Conservation (phyloP, 2,113 vertebrate genomes). For the Pao palembangensis region DNA sequence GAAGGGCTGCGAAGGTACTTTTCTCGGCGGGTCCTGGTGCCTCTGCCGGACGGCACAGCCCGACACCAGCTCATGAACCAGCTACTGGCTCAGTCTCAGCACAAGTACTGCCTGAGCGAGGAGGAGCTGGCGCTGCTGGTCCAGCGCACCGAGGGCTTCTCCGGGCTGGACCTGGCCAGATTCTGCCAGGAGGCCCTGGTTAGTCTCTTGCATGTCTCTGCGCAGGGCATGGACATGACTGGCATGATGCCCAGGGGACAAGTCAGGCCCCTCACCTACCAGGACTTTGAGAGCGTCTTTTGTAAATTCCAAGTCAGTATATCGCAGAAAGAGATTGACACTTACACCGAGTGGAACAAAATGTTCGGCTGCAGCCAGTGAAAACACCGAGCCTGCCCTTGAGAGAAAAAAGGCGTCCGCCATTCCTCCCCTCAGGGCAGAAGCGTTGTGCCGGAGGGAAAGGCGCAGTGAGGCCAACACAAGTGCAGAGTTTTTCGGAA, state of each 20-base stretch:
- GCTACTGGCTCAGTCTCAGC: slow-evolving; percentile 93
- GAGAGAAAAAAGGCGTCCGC: slow-evolving; percentile 59
- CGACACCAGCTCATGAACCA: slow-evolving; percentile 94
- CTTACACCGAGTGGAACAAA: slow-evolving; percentile 98
- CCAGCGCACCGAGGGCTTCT: slow-evolving; percentile 94
- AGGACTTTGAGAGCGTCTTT: slow-evolving; percentile 96
- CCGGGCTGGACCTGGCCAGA: slow-evolving; percentile 90
- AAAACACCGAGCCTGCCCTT: slow-evolving; percentile 61
- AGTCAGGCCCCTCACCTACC: slow-evolving; percentile 91
- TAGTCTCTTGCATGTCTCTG: slow-evolving; percentile 84
- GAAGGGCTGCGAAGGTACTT: slow-evolving; percentile 95
- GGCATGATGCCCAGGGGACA: slow-evolving; percentile 90
- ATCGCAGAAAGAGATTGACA: slow-evolving; percentile 97
- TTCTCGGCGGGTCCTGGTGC: slow-evolving; percentile 90
- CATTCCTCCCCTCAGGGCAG: slow-evolving; percentile 60
- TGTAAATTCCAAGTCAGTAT: slow-evolving; percentile 98
- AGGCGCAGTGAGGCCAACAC: slow-evolving; percentile 51
- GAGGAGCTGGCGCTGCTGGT: slow-evolving; percentile 94
- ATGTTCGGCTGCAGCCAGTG: slow-evolving; percentile 98
- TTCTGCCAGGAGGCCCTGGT: slow-evolving; percentile 94
- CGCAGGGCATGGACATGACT: slow-evolving; percentile 88
- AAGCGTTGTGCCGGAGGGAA: slow-evolving; percentile 57
- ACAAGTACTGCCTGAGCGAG: slow-evolving; percentile 96
- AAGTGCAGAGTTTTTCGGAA: slow-evolving; percentile 49
- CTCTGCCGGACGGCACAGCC: slow-evolving; percentile 88